Evolutionary conservation across 1,140 invertebrate species (phyloP).

Genomic region (Holotrichia oblita): DNA sequence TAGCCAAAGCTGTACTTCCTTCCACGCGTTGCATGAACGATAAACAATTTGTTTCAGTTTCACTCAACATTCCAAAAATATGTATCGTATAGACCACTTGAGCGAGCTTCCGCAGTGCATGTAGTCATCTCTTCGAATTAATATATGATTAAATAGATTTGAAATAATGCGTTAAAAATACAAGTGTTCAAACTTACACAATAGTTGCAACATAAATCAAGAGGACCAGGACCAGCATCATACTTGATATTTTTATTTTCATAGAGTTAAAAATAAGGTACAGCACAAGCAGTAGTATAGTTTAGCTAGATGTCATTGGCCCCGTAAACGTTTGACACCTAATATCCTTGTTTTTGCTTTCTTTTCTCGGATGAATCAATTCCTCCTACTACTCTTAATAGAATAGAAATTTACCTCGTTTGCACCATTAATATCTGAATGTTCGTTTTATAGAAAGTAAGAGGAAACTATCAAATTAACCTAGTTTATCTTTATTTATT

Average conservation of each 20-base stretch:
- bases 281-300: neutral
- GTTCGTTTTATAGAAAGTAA: too few species aligned
- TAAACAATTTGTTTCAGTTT: too few species aligned
- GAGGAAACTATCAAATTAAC: too few species aligned
- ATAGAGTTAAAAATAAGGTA: slow-evolving; percentile 5
- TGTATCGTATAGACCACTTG: neutral
- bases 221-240: neutral
- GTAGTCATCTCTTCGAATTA: neutral
- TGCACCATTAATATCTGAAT: too few species aligned
- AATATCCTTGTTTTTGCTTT: neutral
- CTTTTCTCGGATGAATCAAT: neutral
- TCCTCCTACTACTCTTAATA: too few species aligned
- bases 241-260: neutral
- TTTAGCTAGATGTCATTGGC: neutral
- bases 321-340: neutral
- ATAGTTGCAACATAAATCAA: neutral
- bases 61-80: neutral
- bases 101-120: neutral
- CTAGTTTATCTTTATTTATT: too few species aligned
- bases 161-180: neutral
- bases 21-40: too few species aligned
- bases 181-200: neutral
- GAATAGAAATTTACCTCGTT: too few species aligned
- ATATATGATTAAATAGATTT: neutral
- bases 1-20: too few species aligned